Evolutionary conservation across 2,888 invertebrate genomes (phyloP).

Genomic region (Tholera decimalis): DNA sequence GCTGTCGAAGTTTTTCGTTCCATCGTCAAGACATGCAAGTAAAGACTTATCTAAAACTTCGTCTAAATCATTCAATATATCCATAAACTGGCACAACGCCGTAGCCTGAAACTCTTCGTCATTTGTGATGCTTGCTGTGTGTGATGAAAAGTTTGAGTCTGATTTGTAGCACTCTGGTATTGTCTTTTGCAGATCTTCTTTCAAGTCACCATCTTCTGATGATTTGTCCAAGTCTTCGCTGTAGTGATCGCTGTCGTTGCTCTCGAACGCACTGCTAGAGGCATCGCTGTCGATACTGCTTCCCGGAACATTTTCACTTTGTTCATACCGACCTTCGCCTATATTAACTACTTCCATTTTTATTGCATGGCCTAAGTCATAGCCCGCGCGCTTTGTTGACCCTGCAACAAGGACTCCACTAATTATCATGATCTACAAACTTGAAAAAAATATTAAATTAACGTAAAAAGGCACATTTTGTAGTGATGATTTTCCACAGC

Average conservation of each 20-base stretch:
- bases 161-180: constrained; percentile 88
- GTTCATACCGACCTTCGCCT: constrained; percentile 85
- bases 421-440: constrained; percentile 50
- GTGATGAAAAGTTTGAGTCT: constrained; percentile 87
- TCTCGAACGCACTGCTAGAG: constrained; percentile 80
- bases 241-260: constrained; percentile 76
- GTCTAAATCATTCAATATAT: constrained; percentile 91
- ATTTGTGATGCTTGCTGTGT: constrained; percentile 83
- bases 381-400: constrained; percentile 82
- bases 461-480: constrained; percentile 78
- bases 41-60: constrained; percentile 91
- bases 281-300: constrained; percentile 83
- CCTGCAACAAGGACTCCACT: constrained; percentile 80
- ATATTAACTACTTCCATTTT: constrained; percentile 87
- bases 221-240: constrained; percentile 81
- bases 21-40: constrained; percentile 85
- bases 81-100: constrained; percentile 89
- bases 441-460: constrained; percentile 35
- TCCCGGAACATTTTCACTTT: constrained; percentile 80
- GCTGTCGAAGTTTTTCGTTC: constrained; percentile 80
- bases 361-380: constrained; percentile 88
- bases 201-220: constrained; percentile 85
- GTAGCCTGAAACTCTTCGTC: constrained; percentile 89
- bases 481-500: constrained; percentile 82
- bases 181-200: constrained; percentile 86